phyloP scores from a whole-genome alignment of 2,113 vertebrate genomes.

The Excalfactoria chinensis region DNA sequence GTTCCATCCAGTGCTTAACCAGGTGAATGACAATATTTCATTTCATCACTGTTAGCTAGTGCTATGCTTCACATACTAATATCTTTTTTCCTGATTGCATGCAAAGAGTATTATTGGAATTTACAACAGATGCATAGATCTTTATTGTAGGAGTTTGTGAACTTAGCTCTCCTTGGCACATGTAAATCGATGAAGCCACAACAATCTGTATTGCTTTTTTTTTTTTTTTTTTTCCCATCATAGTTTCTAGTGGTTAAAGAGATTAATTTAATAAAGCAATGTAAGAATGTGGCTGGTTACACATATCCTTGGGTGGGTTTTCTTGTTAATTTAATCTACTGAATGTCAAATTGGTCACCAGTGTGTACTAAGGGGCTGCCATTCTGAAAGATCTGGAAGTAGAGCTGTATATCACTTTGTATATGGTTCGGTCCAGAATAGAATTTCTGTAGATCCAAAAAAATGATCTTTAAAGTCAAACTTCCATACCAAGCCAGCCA shows the following conservation, averaged over 20 bases:
- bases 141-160: background rate
- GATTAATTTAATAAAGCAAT: background rate
- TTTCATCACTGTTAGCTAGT: background rate
- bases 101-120: background rate
- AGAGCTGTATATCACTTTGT: background rate
- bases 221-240: background rate
- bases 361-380: background rate
- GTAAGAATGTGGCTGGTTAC: background rate
- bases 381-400: background rate
- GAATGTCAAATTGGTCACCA: background rate
- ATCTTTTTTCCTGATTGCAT: background rate
- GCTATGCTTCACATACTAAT: background rate
- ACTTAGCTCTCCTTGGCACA: background rate
- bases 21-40: slow-evolving; percentile 29
- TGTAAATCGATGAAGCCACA: background rate
- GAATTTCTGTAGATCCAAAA: background rate
- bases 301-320: fast-evolving
- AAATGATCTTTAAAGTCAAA: background rate
- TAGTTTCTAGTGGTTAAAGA: background rate
- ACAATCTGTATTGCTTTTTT: background rate
- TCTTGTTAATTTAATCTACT: background rate
- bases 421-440: background rate
- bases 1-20: background rate
- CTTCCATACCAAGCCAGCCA: background rate
- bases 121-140: background rate